Evolutionary conservation across 2,797 vertebrate species (phyloP), one percentile per base, ranked within the genome.

Genomic region (Bovichtus diacanthus): DNA sequence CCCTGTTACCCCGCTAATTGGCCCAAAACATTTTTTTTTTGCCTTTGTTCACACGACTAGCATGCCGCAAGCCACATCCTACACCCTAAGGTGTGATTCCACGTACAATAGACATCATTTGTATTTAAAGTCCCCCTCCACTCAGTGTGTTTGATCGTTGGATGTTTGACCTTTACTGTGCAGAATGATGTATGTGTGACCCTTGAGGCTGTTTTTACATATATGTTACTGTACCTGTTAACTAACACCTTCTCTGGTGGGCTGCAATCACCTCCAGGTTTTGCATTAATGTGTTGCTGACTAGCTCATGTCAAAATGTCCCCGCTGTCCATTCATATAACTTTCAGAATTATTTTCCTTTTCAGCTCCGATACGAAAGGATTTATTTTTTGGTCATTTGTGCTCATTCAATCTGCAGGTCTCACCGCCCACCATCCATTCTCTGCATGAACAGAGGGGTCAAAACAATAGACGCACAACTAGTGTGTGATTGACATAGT

Each of bases 161-260:
- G 13, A 15, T 27, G 23, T 51, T 51, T 27, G 8, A 49, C 46
- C 11, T 25, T 50, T 11, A 12, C 11, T 27, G 10, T 12, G 21
- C 47, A 49, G 23, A 21, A 21, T 51, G 25, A 51, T 27, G 21
- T 50, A 21, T 11, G 46, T 23, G 46, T 25, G 49, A 50, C 21
- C 23, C 49, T 50, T 13, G 49, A 25, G 49, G 49, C 21, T 15
- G 23, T 15, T 49, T 25, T 50, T 5, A 13, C n/a, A n/a, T n/a
- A n/a, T n/a, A n/a, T n/a, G n/a, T n/a, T n/a, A n/a, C n/a, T n/a
- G n/a, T n/a, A 15, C 27, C 5, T 47, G 68, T 87, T 86, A 83
- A 64, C 78, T 80, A 87, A 88, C 70, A 2, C 1, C 31, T 3
- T 63, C 74, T 63, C 65, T 53, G 47, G 23, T 54, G 36, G 47